These are phyloP conservation scores for Pogonomyrmex californicus DNA, from an alignment of 1,140 invertebrate genomes.

Conservation along the genomic window DNA sequence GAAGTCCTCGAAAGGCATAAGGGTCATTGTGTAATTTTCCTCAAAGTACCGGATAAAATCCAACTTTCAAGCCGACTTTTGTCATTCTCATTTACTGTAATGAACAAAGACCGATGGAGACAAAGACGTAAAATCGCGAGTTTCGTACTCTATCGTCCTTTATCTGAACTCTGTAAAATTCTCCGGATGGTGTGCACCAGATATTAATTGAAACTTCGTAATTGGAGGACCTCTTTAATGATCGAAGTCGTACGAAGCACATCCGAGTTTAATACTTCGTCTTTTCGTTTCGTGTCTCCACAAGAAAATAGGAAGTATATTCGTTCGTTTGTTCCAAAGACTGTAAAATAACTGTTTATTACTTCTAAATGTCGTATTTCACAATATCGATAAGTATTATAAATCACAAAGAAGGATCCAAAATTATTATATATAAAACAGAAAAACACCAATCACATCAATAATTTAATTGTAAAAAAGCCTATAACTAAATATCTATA, in stretches of 20 bases:
- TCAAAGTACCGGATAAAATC: conserved; percentile 51
- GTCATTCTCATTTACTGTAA: conserved; percentile 53
- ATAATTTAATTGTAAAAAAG: neutral
- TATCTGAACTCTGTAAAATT: conserved; percentile 56
- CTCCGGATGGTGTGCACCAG: conserved; percentile 14
- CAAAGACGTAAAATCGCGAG: conserved; percentile 17
- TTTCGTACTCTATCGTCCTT: conserved; percentile 32
- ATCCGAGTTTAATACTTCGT: conserved; percentile 8
- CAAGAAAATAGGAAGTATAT: neutral
- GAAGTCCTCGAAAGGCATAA: conserved; percentile 26
- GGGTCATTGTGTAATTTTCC: conserved; percentile 47
- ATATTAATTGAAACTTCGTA: conserved; percentile 61
- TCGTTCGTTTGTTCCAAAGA: neutral
- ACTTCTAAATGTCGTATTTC: neutral
- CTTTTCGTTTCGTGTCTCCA: conserved; percentile 13
- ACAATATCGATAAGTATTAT: neutral
- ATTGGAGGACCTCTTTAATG: conserved; percentile 55
- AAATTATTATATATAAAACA: neutral
- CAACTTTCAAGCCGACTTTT: conserved; percentile 48
- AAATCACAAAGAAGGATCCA: neutral
- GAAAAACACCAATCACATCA: neutral
- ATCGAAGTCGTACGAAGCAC: conserved; percentile 46
- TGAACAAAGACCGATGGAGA: conserved; percentile 45
- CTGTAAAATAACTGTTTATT: neutral
- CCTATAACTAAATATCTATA: neutral